Evolutionary conservation across 2,113 vertebrate genomes (phyloP), one percentile per base, ranked within the genome.

Genomic region (Phainopepla nitens): DNA sequence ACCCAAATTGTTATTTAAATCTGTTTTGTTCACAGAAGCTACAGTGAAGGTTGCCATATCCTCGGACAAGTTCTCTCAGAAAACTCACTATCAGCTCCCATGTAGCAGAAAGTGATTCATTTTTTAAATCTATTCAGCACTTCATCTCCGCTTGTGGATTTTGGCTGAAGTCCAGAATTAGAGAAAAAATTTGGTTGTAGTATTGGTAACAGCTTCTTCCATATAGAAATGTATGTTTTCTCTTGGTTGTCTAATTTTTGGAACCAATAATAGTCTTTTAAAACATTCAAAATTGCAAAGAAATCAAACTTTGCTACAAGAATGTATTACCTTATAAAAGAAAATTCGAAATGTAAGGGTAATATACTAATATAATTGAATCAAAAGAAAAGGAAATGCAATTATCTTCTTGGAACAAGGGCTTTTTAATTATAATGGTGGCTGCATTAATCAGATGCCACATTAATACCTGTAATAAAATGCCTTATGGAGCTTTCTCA

Each of bases 401-500:
- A 98, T 96, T 97, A 96, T 82, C 65, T 94, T 96, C 88, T 92
- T 90, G 85, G 93, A 97, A 96, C 60, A 91, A 87, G 41, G 39
- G 28, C 28, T 95, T 98, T 92, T 51, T 95, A 96, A 96, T 97
- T 96, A 95, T 82, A 96, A 93, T 69, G 57, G 93, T 80, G 50
- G 58, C 35, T 95, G 79, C 92, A 95, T 97, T 97, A 96, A 90
- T 91, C 81, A 97, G 75, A 85, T 94, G 86, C 91, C 90, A 93
- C 91, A 94, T 94, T 96, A 96, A 91, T 72, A 94, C 79, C 96
- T 96, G 39, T 53, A 95, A 91, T 93, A 83, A 95, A 93, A 87
- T 96, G 39, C 42, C 80, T 97, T 93, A 87, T 31, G 35, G 72
- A 94, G 20, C 31, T 87, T 96, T 25, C 6, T 78, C 49, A 95